These are phyloP conservation scores for Psammodynastes pulverulentus DNA, from an alignment of 2,113 vertebrate species.

Conservation along the genomic window DNA sequence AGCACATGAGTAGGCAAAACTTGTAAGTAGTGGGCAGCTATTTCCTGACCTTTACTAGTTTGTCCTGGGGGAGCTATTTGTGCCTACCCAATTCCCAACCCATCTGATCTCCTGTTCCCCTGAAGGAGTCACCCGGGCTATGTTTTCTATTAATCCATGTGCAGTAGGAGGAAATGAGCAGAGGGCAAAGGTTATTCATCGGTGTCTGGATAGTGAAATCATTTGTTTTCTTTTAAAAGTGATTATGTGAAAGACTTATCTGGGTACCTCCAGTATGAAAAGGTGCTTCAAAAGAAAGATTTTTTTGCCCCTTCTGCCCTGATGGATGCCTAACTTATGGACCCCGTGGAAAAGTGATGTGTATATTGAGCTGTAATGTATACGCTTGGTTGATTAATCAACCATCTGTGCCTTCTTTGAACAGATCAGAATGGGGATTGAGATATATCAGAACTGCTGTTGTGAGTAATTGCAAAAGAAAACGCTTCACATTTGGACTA, in stretches of 20 bases:
- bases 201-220: not conserved
- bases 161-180: not conserved
- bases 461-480: not conserved
- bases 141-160: constrained; percentile 13
- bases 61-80: constrained; percentile 7
- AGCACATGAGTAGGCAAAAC: not conserved
- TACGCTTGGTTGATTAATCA: not conserved
- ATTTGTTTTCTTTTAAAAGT: not conserved
- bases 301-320: not conserved
- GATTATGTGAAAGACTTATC: not conserved
- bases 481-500: not conserved
- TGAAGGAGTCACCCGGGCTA: not conserved
- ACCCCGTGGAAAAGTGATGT: not conserved
- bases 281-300: not conserved
- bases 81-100: not conserved
- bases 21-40: not conserved
- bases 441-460: not conserved
- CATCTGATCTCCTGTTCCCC: not conserved
- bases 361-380: not conserved
- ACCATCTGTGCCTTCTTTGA: constrained; percentile 13
- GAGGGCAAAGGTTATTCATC: not conserved
- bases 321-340: not conserved
- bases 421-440: not conserved
- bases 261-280: not conserved
- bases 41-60: not conserved